A percentile compares a stretch with the other conserved stretches of the same genome.
These are phyloP conservation scores for Takifugu flavidus DNA, from an alignment of 2,113 vertebrate species.

Conservation along the genomic window DNA sequence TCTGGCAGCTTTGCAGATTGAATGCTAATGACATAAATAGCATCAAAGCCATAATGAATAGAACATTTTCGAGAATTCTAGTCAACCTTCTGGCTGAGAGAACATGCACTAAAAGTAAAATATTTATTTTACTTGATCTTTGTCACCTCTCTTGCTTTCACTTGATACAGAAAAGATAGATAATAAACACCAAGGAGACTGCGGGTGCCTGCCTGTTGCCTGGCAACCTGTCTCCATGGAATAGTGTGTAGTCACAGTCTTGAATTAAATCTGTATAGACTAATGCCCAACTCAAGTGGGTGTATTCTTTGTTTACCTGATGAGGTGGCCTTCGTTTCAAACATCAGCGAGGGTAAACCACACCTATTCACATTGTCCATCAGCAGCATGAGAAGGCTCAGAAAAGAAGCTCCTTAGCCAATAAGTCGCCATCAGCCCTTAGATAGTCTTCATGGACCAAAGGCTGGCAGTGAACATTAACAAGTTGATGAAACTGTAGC, in stretches of 20 bases:
- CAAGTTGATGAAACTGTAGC: no score
- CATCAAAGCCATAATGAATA: no score
- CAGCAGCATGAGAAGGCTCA: background rate
- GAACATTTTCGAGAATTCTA: no score
- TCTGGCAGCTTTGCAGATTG: no score
- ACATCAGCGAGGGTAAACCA: no score
- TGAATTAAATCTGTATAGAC: constrained; percentile 3
- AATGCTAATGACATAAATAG: no score
- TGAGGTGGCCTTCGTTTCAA: no score
- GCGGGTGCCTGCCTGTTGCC: constrained; percentile 62
- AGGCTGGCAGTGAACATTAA: no score
- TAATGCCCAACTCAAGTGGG: no score
- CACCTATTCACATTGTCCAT: no score
- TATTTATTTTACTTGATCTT: constrained; percentile 30
- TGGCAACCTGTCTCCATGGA: constrained; percentile 59
- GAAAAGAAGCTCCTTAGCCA: constrained; percentile 17
- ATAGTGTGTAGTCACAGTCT: background rate
- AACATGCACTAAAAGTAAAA: constrained; percentile 3
- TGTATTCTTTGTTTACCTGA: no score
- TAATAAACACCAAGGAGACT: constrained; percentile 12
- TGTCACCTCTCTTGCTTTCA: constrained; percentile 22
- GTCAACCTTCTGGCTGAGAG: no score
- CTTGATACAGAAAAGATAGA: constrained; percentile 42
- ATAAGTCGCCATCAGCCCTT: constrained; percentile 15
- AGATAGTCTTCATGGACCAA: constrained; percentile 11